phyloP scores from a whole-genome alignment of 1,140 invertebrate genomes.

The Pissodes strobi region DNA sequence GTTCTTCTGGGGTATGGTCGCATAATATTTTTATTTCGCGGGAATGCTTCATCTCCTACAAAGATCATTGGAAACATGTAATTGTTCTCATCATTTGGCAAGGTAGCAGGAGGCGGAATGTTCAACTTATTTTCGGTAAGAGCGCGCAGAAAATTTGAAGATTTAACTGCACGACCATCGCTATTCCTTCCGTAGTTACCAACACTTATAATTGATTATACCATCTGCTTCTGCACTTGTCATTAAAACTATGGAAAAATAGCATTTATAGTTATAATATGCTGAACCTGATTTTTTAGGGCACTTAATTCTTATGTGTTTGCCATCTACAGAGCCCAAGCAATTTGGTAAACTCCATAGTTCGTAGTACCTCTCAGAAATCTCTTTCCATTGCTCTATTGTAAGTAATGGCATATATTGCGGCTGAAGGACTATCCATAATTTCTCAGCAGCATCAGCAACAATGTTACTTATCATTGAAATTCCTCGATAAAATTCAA shows the following conservation, averaged over 20 bases:
- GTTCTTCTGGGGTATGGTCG: slow-evolving; percentile 26
- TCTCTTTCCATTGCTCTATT: slow-evolving; percentile 25
- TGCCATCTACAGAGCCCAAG: slow-evolving; percentile 58
- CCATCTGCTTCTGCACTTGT: slow-evolving; percentile 22
- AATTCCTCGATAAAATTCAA: slow-evolving; percentile 32
- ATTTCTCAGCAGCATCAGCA: slow-evolving; percentile 14
- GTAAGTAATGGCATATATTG: slow-evolving; percentile 33
- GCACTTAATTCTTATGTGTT: slow-evolving; percentile 52
- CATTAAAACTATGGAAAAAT: slow-evolving; percentile 57
- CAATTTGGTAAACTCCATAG: slow-evolving; percentile 58
- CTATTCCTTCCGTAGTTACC: background rate
- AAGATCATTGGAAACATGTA: slow-evolving; percentile 22
- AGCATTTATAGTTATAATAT: slow-evolving; percentile 58
- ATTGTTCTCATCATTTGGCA: slow-evolving; percentile 5
- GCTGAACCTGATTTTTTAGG: slow-evolving; percentile 49
- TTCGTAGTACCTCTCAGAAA: slow-evolving; percentile 45
- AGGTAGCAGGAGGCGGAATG: slow-evolving; percentile 17
- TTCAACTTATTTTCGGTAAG: slow-evolving; percentile 19
- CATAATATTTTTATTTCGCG: slow-evolving; percentile 34
- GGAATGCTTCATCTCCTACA: slow-evolving; percentile 38
- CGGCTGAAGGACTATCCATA: slow-evolving; percentile 22
- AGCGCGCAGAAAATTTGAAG: slow-evolving; percentile 16
- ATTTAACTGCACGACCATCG: slow-evolving; percentile 22
- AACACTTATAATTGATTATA: slow-evolving; percentile 14
- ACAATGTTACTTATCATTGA: slow-evolving; percentile 33